phyloP scores from a whole-genome alignment of 2,888 invertebrate genomes.

The Aethes cnicana region DNA sequence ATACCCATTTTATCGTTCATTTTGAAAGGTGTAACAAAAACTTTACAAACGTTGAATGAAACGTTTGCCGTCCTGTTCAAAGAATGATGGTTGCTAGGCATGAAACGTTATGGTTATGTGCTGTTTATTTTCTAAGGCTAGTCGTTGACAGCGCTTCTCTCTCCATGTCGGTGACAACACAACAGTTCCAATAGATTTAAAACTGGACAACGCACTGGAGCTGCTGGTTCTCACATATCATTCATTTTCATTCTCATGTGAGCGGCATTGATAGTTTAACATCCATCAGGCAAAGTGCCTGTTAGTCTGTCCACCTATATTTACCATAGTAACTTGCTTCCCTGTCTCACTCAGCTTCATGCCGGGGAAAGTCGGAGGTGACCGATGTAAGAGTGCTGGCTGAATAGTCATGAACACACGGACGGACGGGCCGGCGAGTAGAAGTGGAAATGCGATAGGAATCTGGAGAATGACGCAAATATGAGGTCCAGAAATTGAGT shows the following conservation, averaged over 20 bases:
- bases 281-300: too few relatives aligned
- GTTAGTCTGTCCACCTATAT: too few relatives aligned
- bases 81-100: too few relatives aligned
- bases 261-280: too few relatives aligned
- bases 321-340: too few relatives aligned
- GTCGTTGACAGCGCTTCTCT: slow-evolving; percentile 1
- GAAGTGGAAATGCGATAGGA: too few relatives aligned
- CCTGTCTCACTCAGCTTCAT: slow-evolving; percentile 5
- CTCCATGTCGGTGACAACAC: background rate
- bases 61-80: slow-evolving; percentile 12
- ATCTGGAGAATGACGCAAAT: too few relatives aligned
- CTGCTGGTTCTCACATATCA: background rate
- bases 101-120: background rate
- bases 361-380: slow-evolving; percentile 6
- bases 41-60: slow-evolving; percentile 33
- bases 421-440: slow-evolving; percentile 24
- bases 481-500: too few relatives aligned
- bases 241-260: background rate
- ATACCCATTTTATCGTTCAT: slow-evolving; percentile 45
- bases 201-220: too few relatives aligned
- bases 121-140: slow-evolving; percentile 1
- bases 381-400: slow-evolving; percentile 48
- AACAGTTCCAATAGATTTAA: background rate
- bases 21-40: slow-evolving; percentile 49
- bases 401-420: slow-evolving; percentile 55